A percentile compares a stretch with the other conserved stretches of the same genome.
These are phyloP conservation scores for Pycnonotus jocosus DNA, from an alignment of 2,113 vertebrate genomes.

Conservation along the genomic window DNA sequence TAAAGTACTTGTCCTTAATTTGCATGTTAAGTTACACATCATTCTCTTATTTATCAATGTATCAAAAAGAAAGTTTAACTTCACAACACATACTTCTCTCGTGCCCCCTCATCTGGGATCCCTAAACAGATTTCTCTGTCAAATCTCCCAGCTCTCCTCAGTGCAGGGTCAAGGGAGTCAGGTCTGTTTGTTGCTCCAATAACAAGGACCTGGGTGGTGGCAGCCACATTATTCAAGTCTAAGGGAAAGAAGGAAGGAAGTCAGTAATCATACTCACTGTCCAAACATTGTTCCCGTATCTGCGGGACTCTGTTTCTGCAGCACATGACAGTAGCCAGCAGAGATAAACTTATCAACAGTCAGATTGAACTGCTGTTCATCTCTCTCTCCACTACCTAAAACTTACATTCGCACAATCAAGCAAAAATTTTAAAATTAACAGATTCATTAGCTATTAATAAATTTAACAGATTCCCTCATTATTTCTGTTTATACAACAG, in stretches of 20 bases:
- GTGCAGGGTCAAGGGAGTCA: conserved; percentile 90
- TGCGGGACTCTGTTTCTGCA: neutral
- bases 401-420: neutral
- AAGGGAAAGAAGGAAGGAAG: neutral
- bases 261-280: neutral
- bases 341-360: neutral
- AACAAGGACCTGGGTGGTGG: conserved; percentile 83
- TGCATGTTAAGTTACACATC: neutral
- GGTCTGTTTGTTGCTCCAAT: conserved; percentile 96
- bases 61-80: neutral
- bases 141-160: conserved; percentile 92
- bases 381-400: neutral
- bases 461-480: neutral
- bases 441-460: neutral
- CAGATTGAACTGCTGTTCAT: neutral
- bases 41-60: neutral
- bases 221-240: conserved; percentile 83
- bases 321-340: neutral
- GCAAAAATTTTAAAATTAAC: neutral
- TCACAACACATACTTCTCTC: conserved; percentile 75
- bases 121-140: conserved; percentile 94
- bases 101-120: conserved; percentile 89
- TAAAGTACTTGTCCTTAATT: neutral
- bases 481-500: neutral
- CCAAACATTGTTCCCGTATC: neutral